Evolutionary conservation across 2,888 invertebrate genomes (phyloP), one percentile per base, ranked within the genome.

Genomic region (Tridacna crocea): DNA sequence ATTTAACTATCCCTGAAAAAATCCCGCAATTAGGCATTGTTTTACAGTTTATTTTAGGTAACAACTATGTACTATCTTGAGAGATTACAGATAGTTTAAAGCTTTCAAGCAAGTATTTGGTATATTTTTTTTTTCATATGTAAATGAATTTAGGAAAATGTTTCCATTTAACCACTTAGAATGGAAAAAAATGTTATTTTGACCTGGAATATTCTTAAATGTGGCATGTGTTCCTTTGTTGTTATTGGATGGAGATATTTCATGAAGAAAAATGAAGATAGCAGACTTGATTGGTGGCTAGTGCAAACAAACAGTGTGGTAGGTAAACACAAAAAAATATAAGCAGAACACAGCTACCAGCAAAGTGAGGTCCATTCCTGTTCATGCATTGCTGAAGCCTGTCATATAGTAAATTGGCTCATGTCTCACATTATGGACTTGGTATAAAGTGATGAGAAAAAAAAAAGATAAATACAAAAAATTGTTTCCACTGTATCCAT

Each of bases 191-290:
- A 13, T 61, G 1, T 61, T 6, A n/a, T 61, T 61, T 61, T 61
- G 24, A 61, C 15, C 24, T 61, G 61, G 24, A 61, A 13, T 27
- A 22, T 26, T n/a, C 47, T 51, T 51, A 70, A 70, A 48, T 47
- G 26, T 47, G 51, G 70, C 70, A 70, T 70, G 70, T 51, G 48
- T 70, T 51, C 51, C 70, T 70, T 22, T 22, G 61, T 61, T 61
- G 26, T 48, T 46, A 19, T 46, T 51, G 70, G 70, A 48, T 70
- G 70, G 70, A 47, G 70, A 70, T 24, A 24, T 51, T 15, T 24
- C 70, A 70, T 70, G 70, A 70, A 51, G 70, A 70, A 51, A 24
- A 47, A 22, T 70, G 70, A 70, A 70, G 70, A 70, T 51, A 51
- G 70, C 70, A 26, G 70, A 70, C 70, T 70, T 24, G 61, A 61